Percentiles rank a stretch among this genome's conserved stretches.
Conservation (phyloP, 2,113 vertebrate species). For the Scophthalmus maximus region DNA sequence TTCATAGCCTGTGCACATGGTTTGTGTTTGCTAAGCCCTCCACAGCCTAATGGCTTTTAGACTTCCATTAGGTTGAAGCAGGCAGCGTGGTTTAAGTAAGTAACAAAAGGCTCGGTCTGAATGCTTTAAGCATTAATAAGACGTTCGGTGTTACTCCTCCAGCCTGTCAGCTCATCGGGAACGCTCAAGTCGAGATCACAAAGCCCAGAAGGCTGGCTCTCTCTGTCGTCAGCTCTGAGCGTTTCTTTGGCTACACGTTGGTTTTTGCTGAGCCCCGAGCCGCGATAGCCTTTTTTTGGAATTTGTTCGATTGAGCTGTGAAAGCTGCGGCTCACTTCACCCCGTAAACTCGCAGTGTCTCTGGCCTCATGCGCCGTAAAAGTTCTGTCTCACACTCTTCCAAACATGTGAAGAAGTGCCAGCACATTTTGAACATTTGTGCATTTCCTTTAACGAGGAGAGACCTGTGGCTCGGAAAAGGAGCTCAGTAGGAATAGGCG, state of each 20-base stretch:
- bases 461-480: constrained; percentile 34
- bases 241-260: not conserved
- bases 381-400: constrained; percentile 24
- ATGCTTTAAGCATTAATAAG: constrained; percentile 77
- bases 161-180: constrained; percentile 60
- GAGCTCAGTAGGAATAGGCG: constrained; percentile 13
- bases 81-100: constrained; percentile 78
- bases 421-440: constrained; percentile 31
- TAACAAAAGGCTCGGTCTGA: constrained; percentile 76
- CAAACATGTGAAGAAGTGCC: constrained; percentile 28
- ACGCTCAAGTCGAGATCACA: constrained; percentile 20
- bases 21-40: constrained; percentile 66
- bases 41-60: constrained; percentile 78
- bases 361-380: constrained; percentile 17
- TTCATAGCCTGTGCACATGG: constrained; percentile 45
- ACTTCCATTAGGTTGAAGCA: constrained; percentile 75
- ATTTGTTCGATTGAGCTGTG: constrained; percentile 41
- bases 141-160: constrained; percentile 54
- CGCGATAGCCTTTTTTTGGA: constrained; percentile 38
- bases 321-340: constrained; percentile 47
- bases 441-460: constrained; percentile 47
- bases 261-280: constrained; percentile 14
- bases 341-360: constrained; percentile 43
- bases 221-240: no score
- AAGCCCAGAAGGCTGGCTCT: constrained; percentile 48